Percentiles rank a stretch among this genome's conserved stretches.
Evolutionary conservation across 2,113 vertebrate genomes (phyloP).

Genomic region (Odontophorus gujanensis): DNA sequence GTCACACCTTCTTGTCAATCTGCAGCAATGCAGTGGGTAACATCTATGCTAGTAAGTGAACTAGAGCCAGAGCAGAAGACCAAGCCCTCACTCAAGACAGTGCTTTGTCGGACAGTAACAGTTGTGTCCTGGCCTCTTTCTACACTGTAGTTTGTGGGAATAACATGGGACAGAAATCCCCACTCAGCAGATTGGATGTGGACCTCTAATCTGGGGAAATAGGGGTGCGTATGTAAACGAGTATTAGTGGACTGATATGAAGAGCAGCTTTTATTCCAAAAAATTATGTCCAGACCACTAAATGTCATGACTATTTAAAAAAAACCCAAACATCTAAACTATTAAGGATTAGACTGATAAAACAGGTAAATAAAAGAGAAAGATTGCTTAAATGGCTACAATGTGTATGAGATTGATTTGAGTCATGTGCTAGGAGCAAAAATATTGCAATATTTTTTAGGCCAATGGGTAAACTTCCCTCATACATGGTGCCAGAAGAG

Average conservation of each 20-base stretch:
- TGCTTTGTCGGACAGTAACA: not conserved
- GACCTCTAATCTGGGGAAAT: not conserved
- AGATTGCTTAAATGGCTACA: not conserved
- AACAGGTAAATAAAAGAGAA: not conserved
- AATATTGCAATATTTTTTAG: not conserved
- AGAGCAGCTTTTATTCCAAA: not conserved
- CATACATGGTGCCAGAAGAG: not conserved
- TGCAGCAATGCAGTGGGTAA: not conserved
- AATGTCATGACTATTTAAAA: not conserved
- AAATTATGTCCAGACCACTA: not conserved
- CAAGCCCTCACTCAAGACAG: not conserved
- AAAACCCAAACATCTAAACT: not conserved
- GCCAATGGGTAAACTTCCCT: not conserved
- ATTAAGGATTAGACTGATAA: not conserved
- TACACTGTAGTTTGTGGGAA: fast-evolving
- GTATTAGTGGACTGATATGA: not conserved
- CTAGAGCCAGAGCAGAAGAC: not conserved
- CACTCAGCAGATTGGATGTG: not conserved
- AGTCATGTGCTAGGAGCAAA: not conserved
- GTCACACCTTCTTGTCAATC: not conserved
- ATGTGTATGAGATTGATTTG: fast-evolving
- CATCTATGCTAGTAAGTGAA: not conserved
- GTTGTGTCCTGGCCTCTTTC: not conserved
- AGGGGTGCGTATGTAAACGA: not conserved
- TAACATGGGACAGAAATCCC: not conserved